Conservation (phyloP, 2,797 vertebrate species). For the Pipistrellus nathusii region DNA sequence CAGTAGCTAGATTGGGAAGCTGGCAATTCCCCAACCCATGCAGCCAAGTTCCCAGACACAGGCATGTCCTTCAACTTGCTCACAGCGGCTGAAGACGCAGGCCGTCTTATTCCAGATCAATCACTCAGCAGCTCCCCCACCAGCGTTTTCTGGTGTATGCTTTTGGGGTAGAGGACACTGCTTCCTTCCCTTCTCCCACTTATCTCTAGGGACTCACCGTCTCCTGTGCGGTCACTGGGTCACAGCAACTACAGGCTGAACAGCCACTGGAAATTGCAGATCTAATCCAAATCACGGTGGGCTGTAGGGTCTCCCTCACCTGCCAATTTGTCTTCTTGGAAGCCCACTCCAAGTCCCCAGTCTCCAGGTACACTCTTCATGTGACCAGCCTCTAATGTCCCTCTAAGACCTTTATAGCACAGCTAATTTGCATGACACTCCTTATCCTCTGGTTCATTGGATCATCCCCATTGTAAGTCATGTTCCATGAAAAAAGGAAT, state of each 20-base stretch:
- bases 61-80: slow-evolving; percentile 75
- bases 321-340: not conserved
- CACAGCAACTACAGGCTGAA: not conserved
- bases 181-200: not conserved
- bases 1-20: slow-evolving; percentile 73
- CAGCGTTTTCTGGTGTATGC: not conserved
- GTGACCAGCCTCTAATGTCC: not conserved
- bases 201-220: not conserved
- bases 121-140: not conserved
- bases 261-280: not conserved
- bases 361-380: not conserved
- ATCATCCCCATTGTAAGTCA: not conserved
- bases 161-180: not conserved
- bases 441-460: not conserved
- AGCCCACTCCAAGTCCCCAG: not conserved
- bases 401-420: not conserved
- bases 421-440: not conserved
- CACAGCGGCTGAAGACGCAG: not conserved
- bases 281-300: not conserved
- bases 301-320: not conserved
- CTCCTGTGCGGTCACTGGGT: not conserved
- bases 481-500: not conserved
- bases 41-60: slow-evolving; percentile 76
- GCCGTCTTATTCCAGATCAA: not conserved
- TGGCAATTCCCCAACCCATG: slow-evolving; percentile 69